These are phyloP conservation scores for Fopius arisanus DNA, from an alignment of 1,140 invertebrate genomes.

Conservation along the genomic window DNA sequence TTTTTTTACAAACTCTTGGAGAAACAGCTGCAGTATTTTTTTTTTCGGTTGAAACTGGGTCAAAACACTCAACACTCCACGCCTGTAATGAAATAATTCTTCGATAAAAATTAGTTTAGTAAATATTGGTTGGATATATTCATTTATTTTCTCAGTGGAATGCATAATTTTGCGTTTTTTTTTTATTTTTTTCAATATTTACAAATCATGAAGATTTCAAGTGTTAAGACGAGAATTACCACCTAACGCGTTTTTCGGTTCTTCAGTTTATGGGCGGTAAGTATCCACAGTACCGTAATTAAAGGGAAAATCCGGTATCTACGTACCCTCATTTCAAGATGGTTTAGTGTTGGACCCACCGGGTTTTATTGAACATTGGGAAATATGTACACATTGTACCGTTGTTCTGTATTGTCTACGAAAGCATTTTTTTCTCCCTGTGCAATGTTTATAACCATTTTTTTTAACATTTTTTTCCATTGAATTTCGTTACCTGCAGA, in stretches of 20 bases:
- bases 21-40: conserved; percentile 40
- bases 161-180: no score
- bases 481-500: background rate
- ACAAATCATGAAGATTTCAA: no score
- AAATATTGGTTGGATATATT: no score
- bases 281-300: conserved; percentile 22
- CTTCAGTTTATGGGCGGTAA: conserved; percentile 8
- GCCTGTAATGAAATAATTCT: no score
- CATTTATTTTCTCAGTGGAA: no score
- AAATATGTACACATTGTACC: conserved; percentile 16
- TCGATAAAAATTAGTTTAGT: no score
- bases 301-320: conserved; percentile 10
- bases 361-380: background rate
- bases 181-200: no score
- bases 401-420: background rate
- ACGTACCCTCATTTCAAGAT: background rate
- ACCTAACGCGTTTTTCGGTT: background rate
- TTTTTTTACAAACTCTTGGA: background rate
- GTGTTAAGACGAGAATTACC: background rate
- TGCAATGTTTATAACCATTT: background rate
- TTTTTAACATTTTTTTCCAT: background rate
- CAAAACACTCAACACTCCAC: background rate
- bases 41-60: conserved; percentile 4
- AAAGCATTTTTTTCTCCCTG: background rate
- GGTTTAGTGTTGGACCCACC: background rate